A percentile compares a stretch with the other conserved stretches of the same genome.
Evolutionary conservation across 2,113 vertebrate species (phyloP).

Genomic region (Channa argus): DNA sequence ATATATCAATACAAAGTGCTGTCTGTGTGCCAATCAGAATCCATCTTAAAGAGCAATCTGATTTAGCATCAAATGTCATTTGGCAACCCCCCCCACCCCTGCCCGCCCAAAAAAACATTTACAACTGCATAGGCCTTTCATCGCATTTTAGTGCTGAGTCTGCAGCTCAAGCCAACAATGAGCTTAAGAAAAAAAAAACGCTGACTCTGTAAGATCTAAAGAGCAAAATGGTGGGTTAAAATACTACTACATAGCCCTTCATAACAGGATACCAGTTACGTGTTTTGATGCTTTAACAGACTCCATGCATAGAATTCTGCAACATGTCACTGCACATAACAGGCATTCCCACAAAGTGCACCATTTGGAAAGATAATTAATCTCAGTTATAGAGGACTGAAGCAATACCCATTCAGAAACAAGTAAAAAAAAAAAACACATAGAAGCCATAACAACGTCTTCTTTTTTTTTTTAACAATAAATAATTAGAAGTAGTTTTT

Average conservation of each 20-base stretch:
- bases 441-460: conserved; percentile 55
- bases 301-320: conserved; percentile 76
- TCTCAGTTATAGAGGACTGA: conserved; percentile 37
- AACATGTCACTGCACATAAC: conserved; percentile 71
- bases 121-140: conserved; percentile 9
- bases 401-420: conserved; percentile 49
- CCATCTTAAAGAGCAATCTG: not conserved
- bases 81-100: conserved; percentile 26
- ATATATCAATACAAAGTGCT: conserved; percentile 7
- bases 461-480: conserved; percentile 40
- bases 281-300: conserved; percentile 66
- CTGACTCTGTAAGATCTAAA: conserved; percentile 32
- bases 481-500: conserved; percentile 60
- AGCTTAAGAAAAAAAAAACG: conserved; percentile 40
- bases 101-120: conserved; percentile 1
- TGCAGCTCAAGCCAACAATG: conserved; percentile 28
- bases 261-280: conserved; percentile 60
- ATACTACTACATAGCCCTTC: conserved; percentile 71
- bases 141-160: conserved; percentile 47
- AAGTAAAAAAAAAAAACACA: conserved; percentile 41
- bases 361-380: conserved; percentile 57
- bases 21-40: conserved; percentile 15
- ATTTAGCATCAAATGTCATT: conserved; percentile 34
- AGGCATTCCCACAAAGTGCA: conserved; percentile 80
- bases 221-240: conserved; percentile 43